phyloP scores from a whole-genome alignment of 2,797 vertebrate species.

The Malacoctenus gilli region DNA sequence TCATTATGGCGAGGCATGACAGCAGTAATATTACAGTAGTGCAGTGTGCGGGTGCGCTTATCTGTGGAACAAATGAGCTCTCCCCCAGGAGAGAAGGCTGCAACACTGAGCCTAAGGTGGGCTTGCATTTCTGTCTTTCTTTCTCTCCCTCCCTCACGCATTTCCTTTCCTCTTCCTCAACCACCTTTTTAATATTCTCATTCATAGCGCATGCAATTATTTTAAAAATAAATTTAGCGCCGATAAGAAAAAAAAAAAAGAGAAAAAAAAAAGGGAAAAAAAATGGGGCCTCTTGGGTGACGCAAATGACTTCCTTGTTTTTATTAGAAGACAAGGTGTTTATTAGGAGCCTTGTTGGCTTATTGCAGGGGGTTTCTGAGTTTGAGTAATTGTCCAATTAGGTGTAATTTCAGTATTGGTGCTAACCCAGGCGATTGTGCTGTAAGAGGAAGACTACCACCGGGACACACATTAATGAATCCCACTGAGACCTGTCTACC shows the following conservation, averaged over 20 bases:
- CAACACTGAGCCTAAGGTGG: slow-evolving; percentile 84
- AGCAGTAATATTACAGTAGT: slow-evolving; percentile 84
- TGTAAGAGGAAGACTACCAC: slow-evolving; percentile 89
- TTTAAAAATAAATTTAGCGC: slow-evolving; percentile 98
- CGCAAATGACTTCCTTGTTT: slow-evolving; percentile 97
- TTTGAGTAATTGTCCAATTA: slow-evolving; percentile 99
- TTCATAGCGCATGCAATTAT: slow-evolving; percentile 93
- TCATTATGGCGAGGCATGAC: slow-evolving; percentile 83
- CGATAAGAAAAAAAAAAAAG: slow-evolving; percentile 86
- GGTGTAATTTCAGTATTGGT: slow-evolving; percentile 97
- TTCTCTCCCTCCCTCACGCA: slow-evolving; percentile 42
- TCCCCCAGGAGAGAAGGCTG: slow-evolving; percentile 87
- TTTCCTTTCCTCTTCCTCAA: slow-evolving; percentile 67
- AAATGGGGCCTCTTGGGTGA: slow-evolving; percentile 97
- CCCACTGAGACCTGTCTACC: slow-evolving; percentile 93
- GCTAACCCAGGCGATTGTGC: slow-evolving; percentile 92
- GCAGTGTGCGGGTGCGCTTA: slow-evolving; percentile 79
- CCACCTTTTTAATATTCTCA: slow-evolving; percentile 93
- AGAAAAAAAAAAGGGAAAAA: slow-evolving; percentile 86
- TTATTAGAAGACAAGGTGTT: slow-evolving; percentile 99
- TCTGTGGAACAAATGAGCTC: slow-evolving; percentile 86
- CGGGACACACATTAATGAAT: slow-evolving; percentile 97
- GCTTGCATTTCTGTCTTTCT: slow-evolving; percentile 86
- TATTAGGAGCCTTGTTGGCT: slow-evolving; percentile 98
- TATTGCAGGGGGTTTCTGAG: slow-evolving; percentile 96